Base-by-base conservation (phyloP, 2,888 invertebrate genomes). In the Ichneumon xanthorius region DNA sequence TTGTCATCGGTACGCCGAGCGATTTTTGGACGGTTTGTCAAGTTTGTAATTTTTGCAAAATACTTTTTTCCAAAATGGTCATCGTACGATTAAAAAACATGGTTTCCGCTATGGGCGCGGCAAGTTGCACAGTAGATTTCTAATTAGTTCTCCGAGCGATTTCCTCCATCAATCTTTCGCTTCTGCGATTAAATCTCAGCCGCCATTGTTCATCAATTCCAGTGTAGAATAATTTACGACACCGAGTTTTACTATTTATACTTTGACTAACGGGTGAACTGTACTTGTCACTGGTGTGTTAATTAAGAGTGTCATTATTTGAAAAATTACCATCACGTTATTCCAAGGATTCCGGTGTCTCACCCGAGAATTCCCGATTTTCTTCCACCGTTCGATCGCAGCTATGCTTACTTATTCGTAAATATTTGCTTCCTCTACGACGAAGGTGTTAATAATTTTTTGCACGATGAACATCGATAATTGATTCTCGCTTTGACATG, bases 161-260 rank as follows among this genome's bases (percentile, higher is more conserved):
- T 37, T 37, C 2, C 37, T 9, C 37, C 2, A 37, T 9, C 9
- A 9, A 37, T 37, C 37, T 48, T 75, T 11, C 58, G 22, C 30
- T 14, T 71, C 53, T 50, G n/a, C n/a, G 71, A 53, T n/a, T 33
- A 14, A n/a, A 26, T 16, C 61, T 33, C 26, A 4, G 26, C 45
- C 50, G 33, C 26, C 30, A 71, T n/a, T 4, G 4, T 14, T 33
- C 33, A 71, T 72, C n/a, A 14, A 55, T 72, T 72, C 0, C 16
- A 40, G 14, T 72, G 45, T 45, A 45, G 33, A 61, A 61, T 61
- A 26, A 73, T 61, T 61, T 30, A 72, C 72, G 58, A 22, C 37
- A 48, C 2, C 26, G 11, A 61, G 61, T 48, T n/a, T 50, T 75
- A 11, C 26, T 7, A 33, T 50, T 30, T n/a, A 3, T 30, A 33